These are phyloP conservation scores for Gastrophysa polygoni DNA, from an alignment of 2,888 invertebrate species.

Conservation along the genomic window DNA sequence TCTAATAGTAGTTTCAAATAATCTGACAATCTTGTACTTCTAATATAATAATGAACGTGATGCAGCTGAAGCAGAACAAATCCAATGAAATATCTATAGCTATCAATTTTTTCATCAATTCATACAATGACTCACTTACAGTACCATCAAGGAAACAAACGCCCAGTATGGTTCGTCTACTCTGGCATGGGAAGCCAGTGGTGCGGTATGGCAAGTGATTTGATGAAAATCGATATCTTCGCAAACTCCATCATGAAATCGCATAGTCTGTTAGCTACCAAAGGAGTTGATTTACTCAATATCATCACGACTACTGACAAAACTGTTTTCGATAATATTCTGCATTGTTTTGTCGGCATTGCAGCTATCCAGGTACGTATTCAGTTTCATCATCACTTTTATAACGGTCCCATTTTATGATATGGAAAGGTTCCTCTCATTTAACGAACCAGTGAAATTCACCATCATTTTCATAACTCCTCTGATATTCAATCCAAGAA, in stretches of 20 bases:
- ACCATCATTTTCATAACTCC: no score
- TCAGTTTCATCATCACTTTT: neutral
- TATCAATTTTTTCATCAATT: no score
- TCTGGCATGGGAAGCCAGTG: constrained; percentile 81
- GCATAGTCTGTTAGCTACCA: constrained; percentile 63
- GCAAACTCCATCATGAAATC: constrained; percentile 67
- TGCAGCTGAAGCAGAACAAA: no score
- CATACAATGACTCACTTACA: constrained; percentile 33
- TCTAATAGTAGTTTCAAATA: neutral
- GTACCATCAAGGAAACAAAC: constrained; percentile 54
- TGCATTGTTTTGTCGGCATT: constrained; percentile 76
- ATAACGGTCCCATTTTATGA: no score
- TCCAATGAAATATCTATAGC: no score
- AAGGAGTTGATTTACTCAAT: constrained; percentile 67
- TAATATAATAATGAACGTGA: no score
- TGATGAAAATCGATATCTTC: constrained; percentile 72
- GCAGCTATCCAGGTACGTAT: constrained; percentile 66
- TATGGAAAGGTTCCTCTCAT: no score
- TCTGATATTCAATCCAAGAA: no score
- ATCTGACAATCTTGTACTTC: neutral
- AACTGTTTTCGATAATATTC: constrained; percentile 67
- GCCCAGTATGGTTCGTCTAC: constrained; percentile 71
- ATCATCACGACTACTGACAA: constrained; percentile 65
- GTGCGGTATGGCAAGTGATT: constrained; percentile 70
- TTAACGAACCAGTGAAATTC: no score